Base-by-base conservation (phyloP, 2,888 invertebrate genomes). In the Branchellion lobata region DNA sequence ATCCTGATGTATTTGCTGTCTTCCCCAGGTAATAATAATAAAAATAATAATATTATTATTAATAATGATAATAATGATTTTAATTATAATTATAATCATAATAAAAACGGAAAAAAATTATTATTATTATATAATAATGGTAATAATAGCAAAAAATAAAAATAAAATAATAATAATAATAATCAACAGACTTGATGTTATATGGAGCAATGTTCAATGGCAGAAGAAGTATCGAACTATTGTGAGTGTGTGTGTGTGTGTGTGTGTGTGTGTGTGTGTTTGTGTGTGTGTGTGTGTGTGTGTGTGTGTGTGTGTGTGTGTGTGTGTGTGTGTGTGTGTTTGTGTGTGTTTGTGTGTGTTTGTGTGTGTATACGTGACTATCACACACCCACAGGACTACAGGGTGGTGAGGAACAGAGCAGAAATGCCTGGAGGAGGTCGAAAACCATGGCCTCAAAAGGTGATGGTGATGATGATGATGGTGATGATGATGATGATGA, bases 401-500 rank as follows among this genome's bases (percentile, higher is more conserved):
- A 92, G 92, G 0, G 90, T 92, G 84, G 90, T 92, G 0, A 92
- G 93, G 86, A 91, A 92, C 0, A 90, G 94, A 79, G 92, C 93
- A 0, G 98, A 99, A 89, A 92, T 93, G 79, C 89, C 91, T 73
- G 96, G 96, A 53, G 94, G 96, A 78, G 95, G 95, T 0, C 90
- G 91, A 73, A 98, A 99, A 85, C 98, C 98, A 0, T 97, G 96
- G 96, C 94, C 94, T 11, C 77, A 77, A 36, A 77, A 77, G 61
- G 61, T 57, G 14, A 5, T 33, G 71, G 24, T 34, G 33, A 14
- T 14, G 68, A 29, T 33, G 5, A 47, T 36, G 8, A 47, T 36
- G 1, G 27, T 24, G 24, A n/a, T 24, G 3, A 34, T 8, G 1
- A 34, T 51, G 29, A 3, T 53, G 33, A 1, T 75, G 11, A 1